These are phyloP conservation scores for Thymallus thymallus DNA, from an alignment of 2,113 vertebrate species.

Conservation along the genomic window DNA sequence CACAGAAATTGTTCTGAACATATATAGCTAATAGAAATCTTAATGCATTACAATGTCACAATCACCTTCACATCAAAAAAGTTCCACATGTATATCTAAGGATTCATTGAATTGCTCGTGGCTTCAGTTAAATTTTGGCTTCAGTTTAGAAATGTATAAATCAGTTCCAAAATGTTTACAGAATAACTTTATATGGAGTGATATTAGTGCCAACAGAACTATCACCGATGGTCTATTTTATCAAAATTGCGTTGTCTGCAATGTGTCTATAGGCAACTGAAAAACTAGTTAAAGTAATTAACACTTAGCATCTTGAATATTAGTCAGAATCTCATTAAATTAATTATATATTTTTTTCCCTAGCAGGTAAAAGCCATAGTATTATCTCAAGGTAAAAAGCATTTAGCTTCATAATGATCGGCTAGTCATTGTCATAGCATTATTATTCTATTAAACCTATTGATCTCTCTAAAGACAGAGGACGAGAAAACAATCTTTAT, in stretches of 20 bases:
- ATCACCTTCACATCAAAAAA: neutral
- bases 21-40: constrained; percentile 12
- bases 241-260: neutral
- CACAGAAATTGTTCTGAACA: neutral
- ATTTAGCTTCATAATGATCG: neutral
- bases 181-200: too few relatives aligned
- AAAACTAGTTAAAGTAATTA: neutral
- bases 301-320: neutral
- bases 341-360: neutral
- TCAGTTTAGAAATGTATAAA: too few relatives aligned
- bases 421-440: neutral
- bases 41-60: neutral
- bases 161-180: too few relatives aligned
- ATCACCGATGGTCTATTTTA: neutral
- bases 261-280: neutral
- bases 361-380: neutral
- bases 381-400: too few relatives aligned
- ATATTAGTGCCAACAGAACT: too few relatives aligned
- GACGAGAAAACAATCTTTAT: constrained; percentile 16
- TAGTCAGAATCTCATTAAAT: neutral
- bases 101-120: constrained; percentile 1
- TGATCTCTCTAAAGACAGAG: neutral
- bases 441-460: neutral
- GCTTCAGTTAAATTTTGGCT: neutral
- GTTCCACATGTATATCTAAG: neutral